phyloP scores from a whole-genome alignment of 2,888 invertebrate species.

The Eristalis pertinax region DNA sequence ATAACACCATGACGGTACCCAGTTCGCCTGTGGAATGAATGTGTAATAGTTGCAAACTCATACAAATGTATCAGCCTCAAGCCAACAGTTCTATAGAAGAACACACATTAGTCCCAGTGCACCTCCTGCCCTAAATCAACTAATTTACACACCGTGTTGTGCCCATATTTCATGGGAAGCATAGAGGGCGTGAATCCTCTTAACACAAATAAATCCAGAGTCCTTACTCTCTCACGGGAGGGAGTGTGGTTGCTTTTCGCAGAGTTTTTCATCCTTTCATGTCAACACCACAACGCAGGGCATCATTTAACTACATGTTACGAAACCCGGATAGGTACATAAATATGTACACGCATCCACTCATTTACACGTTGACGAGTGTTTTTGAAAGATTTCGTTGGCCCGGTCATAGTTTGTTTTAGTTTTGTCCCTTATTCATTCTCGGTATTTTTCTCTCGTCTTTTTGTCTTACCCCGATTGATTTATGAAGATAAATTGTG shows the following conservation, averaged over 20 bases:
- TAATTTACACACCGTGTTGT: neutral
- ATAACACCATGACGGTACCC: neutral
- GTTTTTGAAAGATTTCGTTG: slow-evolving; percentile 9
- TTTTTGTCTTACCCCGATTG: slow-evolving; percentile 13
- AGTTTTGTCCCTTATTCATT: slow-evolving; percentile 10
- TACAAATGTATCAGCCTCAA: neutral
- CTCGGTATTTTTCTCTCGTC: neutral
- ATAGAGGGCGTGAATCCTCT: neutral
- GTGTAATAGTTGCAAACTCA: neutral
- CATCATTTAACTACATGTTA: neutral
- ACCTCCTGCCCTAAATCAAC: neutral
- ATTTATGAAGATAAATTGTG: slow-evolving; percentile 5
- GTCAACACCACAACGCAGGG: neutral
- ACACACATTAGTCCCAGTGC: neutral
- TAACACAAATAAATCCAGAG: neutral
- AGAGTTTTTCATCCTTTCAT: neutral
- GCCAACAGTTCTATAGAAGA: neutral
- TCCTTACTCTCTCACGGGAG: neutral
- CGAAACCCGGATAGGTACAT: neutral
- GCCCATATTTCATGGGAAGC: neutral
- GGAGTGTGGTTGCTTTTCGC: neutral
- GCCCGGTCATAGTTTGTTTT: slow-evolving; percentile 11
- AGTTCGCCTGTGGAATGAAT: neutral
- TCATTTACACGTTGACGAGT: slow-evolving; percentile 13
- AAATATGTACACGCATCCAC: neutral